Evolutionary conservation across 2,113 vertebrate genomes (phyloP).

Genomic region (Platanista minor): DNA sequence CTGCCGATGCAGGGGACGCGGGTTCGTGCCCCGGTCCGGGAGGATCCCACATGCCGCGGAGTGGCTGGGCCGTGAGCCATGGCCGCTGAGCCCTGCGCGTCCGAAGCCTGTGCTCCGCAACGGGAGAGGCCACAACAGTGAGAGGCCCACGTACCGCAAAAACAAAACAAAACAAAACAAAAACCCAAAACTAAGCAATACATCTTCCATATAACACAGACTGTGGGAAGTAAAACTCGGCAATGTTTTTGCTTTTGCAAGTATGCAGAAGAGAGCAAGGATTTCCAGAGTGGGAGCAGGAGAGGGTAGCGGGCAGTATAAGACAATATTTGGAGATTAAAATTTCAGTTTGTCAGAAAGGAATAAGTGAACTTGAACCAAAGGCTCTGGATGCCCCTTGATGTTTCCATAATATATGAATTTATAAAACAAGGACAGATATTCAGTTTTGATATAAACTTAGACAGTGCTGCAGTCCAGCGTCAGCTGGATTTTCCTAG

Average conservation of each 20-base stretch:
- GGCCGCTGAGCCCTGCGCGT: no score
- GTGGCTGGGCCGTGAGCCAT: no score
- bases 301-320: rapidly evolving
- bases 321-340: neutral
- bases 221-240: neutral
- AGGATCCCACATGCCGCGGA: no score
- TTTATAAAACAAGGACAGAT: neutral
- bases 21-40: no score
- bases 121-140: no score
- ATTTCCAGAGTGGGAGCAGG: neutral
- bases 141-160: no score
- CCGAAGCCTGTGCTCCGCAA: no score
- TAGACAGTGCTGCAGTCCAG: neutral
- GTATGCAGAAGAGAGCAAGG: neutral
- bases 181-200: neutral
- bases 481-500: neutral
- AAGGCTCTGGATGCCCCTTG: neutral
- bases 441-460: neutral
- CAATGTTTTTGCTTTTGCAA: neutral
- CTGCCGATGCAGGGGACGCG: no score
- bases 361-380: neutral
- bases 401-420: neutral
- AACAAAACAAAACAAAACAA: no score
- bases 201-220: neutral
- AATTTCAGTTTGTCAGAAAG: neutral